Evolutionary conservation across 2,113 vertebrate species (phyloP).

Genomic region (Megaceryle torquata): DNA sequence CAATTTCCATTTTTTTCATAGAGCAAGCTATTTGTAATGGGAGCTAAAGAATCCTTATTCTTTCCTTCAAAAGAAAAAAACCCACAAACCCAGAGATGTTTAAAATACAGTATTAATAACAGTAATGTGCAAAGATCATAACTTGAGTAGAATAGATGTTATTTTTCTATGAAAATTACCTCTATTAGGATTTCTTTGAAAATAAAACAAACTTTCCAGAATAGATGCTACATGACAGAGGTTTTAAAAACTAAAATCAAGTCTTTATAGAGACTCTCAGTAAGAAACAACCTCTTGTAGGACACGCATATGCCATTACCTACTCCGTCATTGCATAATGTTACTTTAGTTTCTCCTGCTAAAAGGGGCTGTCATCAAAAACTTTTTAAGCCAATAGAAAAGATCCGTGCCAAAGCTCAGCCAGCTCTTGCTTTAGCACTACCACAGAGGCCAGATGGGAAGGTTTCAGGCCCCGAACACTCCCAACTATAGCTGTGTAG

Average conservation of each 20-base stretch:
- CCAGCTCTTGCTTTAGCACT: background rate
- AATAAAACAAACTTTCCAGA: background rate
- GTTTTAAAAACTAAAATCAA: background rate
- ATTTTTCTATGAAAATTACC: background rate
- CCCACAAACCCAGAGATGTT: too few species aligned
- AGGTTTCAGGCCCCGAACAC: background rate
- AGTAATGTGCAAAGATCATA: background rate
- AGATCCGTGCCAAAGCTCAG: background rate
- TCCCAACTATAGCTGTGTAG: background rate
- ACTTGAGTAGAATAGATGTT: too few species aligned
- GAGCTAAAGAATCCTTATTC: background rate
- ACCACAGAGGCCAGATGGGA: background rate
- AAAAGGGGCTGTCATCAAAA: conserved; percentile 35
- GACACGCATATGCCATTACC: background rate
- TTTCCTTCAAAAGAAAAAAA: background rate
- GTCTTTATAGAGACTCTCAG: background rate
- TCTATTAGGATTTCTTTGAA: background rate
- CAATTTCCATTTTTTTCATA: background rate
- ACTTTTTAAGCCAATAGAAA: background rate
- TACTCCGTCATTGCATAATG: background rate
- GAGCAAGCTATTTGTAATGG: background rate
- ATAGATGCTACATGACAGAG: background rate
- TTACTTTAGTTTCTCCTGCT: background rate
- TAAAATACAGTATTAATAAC: background rate
- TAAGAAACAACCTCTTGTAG: background rate